Conservation (phyloP, 2,113 vertebrate genomes). For the Chelonoidis abingdonii region DNA sequence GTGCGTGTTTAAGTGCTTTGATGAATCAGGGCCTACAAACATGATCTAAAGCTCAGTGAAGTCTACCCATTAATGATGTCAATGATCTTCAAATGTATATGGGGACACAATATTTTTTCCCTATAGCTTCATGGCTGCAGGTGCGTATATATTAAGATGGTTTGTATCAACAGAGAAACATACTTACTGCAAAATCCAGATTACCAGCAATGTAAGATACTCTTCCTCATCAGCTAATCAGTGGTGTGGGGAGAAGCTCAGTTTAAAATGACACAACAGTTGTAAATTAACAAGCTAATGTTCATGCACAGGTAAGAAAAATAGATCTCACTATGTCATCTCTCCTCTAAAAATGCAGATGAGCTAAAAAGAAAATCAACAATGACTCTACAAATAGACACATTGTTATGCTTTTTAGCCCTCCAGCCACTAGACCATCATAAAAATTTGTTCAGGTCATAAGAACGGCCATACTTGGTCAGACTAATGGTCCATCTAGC, state of each 20-base stretch:
- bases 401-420: no score
- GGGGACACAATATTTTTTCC: not conserved
- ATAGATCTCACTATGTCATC: rapidly evolving
- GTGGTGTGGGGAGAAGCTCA: not conserved
- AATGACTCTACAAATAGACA: no score
- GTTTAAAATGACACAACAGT: not conserved
- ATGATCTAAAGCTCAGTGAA: not conserved
- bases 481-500: no score
- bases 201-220: not conserved
- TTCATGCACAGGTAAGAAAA: not conserved
- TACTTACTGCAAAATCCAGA: not conserved
- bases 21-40: not conserved
- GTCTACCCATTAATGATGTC: not conserved
- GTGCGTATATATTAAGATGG: not conserved
- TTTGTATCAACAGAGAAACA: not conserved
- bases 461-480: no score
- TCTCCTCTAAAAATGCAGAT: no score
- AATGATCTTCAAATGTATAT: not conserved
- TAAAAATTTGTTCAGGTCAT: no score
- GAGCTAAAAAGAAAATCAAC: not conserved
- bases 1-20: not conserved
- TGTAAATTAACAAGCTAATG: not conserved
- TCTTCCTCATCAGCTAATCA: not conserved
- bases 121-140: rapidly evolving
- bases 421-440: no score